Evolutionary conservation across 2,113 vertebrate species (phyloP).

Genomic region (Cyprinodon variegatus): DNA sequence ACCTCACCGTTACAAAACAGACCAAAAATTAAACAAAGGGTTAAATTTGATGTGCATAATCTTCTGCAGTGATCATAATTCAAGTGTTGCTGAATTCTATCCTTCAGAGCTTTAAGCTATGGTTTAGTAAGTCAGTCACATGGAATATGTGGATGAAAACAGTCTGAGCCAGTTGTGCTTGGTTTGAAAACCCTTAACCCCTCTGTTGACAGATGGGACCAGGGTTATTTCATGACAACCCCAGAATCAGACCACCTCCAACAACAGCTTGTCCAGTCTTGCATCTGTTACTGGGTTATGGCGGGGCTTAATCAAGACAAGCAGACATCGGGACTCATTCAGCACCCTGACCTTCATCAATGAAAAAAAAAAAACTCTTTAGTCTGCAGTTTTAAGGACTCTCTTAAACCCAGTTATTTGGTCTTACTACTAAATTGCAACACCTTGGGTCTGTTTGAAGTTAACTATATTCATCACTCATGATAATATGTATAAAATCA

Average conservation of each 20-base stretch:
- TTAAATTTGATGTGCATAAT: neutral
- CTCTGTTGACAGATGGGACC: constrained; percentile 60
- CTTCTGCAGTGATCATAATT: neutral
- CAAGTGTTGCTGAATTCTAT: constrained; percentile 4
- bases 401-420: neutral
- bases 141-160: constrained; percentile 35
- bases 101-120: constrained; percentile 6
- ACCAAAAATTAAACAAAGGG: neutral
- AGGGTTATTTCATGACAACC: neutral
- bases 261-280: constrained; percentile 52
- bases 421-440: neutral
- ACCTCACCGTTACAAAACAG: neutral
- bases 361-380: constrained; percentile 6
- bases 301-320: constrained; percentile 48
- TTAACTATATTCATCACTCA: neutral
- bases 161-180: constrained; percentile 49
- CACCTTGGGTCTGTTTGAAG: neutral
- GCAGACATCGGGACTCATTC: constrained; percentile 39
- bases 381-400: neutral
- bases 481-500: neutral
- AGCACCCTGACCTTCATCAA: constrained; percentile 18
- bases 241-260: constrained; percentile 42
- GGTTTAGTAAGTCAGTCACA: constrained; percentile 15
- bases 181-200: constrained; percentile 69
- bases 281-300: constrained; percentile 37